These are phyloP conservation scores for Axis porcinus DNA, from an alignment of 2,113 vertebrate species.

Conservation along the genomic window DNA sequence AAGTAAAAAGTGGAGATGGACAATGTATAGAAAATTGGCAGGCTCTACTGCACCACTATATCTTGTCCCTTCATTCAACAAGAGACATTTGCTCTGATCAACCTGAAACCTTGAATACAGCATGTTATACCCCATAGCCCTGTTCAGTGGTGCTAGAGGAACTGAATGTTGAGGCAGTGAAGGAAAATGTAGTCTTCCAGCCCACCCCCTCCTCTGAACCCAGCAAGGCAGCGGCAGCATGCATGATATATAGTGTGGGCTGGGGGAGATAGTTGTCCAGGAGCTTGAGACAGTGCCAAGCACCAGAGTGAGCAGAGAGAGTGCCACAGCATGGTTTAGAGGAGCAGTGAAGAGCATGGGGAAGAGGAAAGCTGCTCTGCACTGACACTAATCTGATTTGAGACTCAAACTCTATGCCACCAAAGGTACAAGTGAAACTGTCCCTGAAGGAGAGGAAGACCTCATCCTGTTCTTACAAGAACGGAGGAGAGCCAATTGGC, in stretches of 20 bases:
- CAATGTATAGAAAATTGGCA: neutral
- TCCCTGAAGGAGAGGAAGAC: neutral
- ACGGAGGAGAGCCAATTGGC: neutral
- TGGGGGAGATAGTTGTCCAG: no score
- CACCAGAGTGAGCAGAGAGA: neutral
- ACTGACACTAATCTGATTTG: no score
- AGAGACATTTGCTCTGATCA: neutral
- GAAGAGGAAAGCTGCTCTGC: neutral
- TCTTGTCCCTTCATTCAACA: neutral
- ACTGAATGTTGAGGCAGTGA: neutral
- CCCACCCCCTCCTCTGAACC: neutral
- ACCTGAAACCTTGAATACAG: neutral
- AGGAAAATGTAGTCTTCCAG: neutral
- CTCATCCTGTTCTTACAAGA: neutral
- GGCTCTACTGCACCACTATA: neutral
- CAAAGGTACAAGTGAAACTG: neutral
- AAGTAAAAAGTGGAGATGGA: neutral
- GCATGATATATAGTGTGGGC: neutral
- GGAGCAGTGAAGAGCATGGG: no score
- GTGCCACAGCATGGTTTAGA: neutral
- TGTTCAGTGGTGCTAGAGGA: neutral
- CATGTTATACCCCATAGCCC: neutral
- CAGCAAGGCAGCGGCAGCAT: neutral
- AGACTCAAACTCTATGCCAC: neutral
- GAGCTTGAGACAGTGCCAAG: neutral